Percentiles rank a stretch among this genome's conserved stretches.
phyloP scores from a whole-genome alignment of 2,888 invertebrate genomes.

The Drosophila parthenogenetica region DNA sequence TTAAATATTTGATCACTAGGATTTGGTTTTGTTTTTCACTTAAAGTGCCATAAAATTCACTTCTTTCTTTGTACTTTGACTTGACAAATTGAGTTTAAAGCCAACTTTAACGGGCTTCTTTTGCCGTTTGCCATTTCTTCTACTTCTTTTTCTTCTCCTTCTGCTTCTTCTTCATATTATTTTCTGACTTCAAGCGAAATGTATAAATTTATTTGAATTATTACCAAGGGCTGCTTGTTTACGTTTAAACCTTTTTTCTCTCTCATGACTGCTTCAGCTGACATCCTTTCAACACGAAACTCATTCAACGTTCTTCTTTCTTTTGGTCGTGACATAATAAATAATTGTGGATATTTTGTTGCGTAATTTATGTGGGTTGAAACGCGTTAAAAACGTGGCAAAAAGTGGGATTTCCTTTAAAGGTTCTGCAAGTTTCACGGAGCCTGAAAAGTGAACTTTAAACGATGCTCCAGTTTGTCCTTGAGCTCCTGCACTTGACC shows the following conservation, averaged over 20 bases:
- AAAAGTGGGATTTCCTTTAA: slow-evolving; percentile 3
- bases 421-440: not conserved
- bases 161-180: slow-evolving; percentile 1
- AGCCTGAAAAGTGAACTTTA: not conserved
- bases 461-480: slow-evolving; percentile 13
- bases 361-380: slow-evolving; percentile 67
- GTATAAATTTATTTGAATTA: slow-evolving; percentile 70
- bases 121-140: slow-evolving; percentile 26
- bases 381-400: slow-evolving; percentile 20
- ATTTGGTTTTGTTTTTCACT: slow-evolving; percentile 14
- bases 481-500: slow-evolving; percentile 58
- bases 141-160: not conserved
- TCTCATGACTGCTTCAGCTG: slow-evolving; percentile 27
- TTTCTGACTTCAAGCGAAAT: slow-evolving; percentile 36
- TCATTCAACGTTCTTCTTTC: slow-evolving; percentile 28
- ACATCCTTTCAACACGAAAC: slow-evolving; percentile 59
- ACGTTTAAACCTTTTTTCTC: slow-evolving; percentile 48
- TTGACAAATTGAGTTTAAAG: slow-evolving; percentile 67
- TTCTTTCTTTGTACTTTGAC: slow-evolving; percentile 30
- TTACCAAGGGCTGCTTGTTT: slow-evolving; percentile 45
- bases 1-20: slow-evolving; percentile 8
- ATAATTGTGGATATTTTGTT: slow-evolving; percentile 58
- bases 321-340: slow-evolving; percentile 58
- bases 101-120: slow-evolving; percentile 56
- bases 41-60: slow-evolving; percentile 59